Percentiles rank a stretch among this genome's conserved stretches.
Evolutionary conservation across 2,797 vertebrate genomes (phyloP).

Genomic region (Enteromius viviparus): DNA sequence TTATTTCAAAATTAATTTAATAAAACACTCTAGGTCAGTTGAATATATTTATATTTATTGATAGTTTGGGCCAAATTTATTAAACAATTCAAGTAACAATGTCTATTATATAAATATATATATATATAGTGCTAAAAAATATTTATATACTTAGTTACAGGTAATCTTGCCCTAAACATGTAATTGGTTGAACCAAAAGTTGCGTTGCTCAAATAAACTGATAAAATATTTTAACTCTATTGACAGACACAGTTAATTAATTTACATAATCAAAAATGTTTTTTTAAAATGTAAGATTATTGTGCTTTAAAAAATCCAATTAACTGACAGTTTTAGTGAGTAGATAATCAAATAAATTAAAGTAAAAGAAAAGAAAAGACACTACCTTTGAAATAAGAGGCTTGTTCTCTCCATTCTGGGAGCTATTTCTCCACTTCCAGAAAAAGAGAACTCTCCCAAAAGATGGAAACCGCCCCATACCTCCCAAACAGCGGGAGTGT

Average conservation of each 20-base stretch:
- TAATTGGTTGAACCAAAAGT: neutral
- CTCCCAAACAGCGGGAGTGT: conserved; percentile 39
- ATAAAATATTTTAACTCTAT: neutral
- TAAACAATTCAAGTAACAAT: neutral
- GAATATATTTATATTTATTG: neutral
- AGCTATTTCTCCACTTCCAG: conserved; percentile 60
- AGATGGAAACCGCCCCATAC: conserved; percentile 65
- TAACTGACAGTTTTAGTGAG: neutral
- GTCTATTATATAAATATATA: too few relatives aligned
- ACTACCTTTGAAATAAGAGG: conserved; percentile 85
- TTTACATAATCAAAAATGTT: neutral
- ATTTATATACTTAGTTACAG: too few relatives aligned
- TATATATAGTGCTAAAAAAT: too few relatives aligned
- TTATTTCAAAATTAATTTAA: neutral
- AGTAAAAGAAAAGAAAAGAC: neutral
- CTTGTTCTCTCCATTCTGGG: conserved; percentile 70
- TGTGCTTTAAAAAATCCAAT: neutral
- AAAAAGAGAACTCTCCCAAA: conserved; percentile 61
- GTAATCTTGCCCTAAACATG: neutral
- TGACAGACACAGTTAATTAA: neutral
- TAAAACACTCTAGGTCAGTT: neutral
- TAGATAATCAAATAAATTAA: neutral
- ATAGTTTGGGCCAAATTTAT: neutral
- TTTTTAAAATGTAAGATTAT: too few relatives aligned
- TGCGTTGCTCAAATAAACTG: neutral